Evolutionary conservation across 2,888 invertebrate genomes (phyloP), one percentile per base, ranked within the genome.

Genomic region (Linnaemya tessellans): DNA sequence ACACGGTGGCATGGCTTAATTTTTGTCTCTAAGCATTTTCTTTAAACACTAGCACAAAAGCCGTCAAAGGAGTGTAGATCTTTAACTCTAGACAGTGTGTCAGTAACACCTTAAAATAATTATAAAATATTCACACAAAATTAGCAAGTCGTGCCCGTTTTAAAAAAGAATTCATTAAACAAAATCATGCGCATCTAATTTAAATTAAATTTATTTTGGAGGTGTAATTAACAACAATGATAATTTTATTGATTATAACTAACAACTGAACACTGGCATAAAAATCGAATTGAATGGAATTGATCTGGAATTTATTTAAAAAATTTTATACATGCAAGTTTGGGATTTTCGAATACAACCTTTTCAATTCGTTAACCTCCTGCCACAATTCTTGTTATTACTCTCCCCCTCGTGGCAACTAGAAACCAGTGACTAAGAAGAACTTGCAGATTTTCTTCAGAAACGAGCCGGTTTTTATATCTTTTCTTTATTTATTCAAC

Each of bases 1-100:
- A 77, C 71, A 71, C 60, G 77, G 77, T 62, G 38, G 67, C 54
- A 67, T 30, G 43, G 64, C 30, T 46, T 46, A 64, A 68, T 49
- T 49, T n/a, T 65, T 25, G 13, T 20, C 18, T 51, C n/a, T n/a
- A 20, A 18, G 8, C 8, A 51, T 51, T 20, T 20, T 10, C 3
- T 15, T 46, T 46, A n/a, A 3, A n/a, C 15, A 4, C n/a, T n/a
- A 5, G n/a, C 9, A 60, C 22, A 30, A 25, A 25, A 22, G 62
- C 22, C 68, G 65, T 38, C 58, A 60, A 38, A 58, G 60, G 49
- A 58, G 51, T 22, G 30, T 30, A 25, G 25, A 60, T n/a, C 38
- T 25, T 38, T 68, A 22, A 41, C 41, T 51, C 54, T 10, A 30
- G 13, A 41, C 13, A 22, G 20, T 18, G 13, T 38, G 30, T 20